Evolutionary conservation across 2,888 invertebrate species (phyloP).

Genomic region (Lamellibrachia columna): DNA sequence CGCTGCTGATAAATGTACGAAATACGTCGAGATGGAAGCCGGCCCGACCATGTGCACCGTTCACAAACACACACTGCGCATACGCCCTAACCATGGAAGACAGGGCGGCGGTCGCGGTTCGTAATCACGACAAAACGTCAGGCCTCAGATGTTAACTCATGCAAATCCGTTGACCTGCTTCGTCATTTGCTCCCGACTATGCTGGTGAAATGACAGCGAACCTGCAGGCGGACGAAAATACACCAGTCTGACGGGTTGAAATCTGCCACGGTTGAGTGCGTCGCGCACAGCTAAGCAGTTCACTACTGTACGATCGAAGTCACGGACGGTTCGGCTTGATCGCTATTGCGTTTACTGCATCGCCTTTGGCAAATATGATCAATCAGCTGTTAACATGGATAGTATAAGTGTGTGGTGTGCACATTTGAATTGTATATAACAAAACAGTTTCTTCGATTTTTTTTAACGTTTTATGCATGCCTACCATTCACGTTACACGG

Average conservation of each 20-base stretch:
- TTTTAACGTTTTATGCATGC: not conserved
- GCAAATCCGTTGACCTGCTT: conserved; percentile 16
- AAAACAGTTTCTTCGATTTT: not conserved
- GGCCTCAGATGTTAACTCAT: not conserved
- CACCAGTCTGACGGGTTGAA: not conserved
- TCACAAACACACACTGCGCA: not conserved
- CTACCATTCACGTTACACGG: not conserved
- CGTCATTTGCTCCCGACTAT: not conserved
- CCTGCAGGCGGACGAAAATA: not conserved
- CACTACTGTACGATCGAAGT: not conserved
- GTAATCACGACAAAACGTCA: not conserved
- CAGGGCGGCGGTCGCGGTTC: not conserved
- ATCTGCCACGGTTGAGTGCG: not conserved
- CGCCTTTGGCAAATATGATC: not conserved
- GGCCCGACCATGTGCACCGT: not conserved
- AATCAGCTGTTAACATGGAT: not conserved
- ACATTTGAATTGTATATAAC: not conserved
- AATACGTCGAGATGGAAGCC: not conserved
- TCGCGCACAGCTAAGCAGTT: not conserved
- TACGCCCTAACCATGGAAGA: not conserved
- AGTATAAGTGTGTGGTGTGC: not conserved
- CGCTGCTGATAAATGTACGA: not conserved
- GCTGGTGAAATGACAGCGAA: not conserved
- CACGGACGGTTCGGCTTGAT: not conserved
- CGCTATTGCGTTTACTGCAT: not conserved